Evolutionary conservation across 1,140 invertebrate genomes (phyloP), one percentile per base, ranked within the genome.

Genomic region (Leptoteleia sp.): DNA sequence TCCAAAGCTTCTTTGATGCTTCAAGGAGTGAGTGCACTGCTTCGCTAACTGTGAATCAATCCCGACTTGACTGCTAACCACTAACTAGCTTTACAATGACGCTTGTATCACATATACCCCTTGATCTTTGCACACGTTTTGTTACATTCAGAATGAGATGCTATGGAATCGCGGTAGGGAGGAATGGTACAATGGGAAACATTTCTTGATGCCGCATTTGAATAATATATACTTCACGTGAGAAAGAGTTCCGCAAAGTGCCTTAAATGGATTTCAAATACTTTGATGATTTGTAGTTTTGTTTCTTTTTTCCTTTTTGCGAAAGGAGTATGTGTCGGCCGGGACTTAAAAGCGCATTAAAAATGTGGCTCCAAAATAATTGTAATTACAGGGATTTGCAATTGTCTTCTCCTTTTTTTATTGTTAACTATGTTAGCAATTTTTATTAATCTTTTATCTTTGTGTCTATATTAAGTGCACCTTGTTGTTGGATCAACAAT

Each of bases 21-120:
- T 40, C 48, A 77, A 65, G 52, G 48, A 37, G 40, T 67, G 61
- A 62, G 70, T 78, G 55, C 55, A 70, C 59, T 75, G 52, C 65
- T 72, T 78, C 71, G 37, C 76, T 80, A 75, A 80, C 82, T 82
- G 70, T 80, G 80, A 84, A 84, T 85, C 81, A 84, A 84, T 83
- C 73, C 62, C 48, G 72, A 80, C 72, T 48, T 76, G 31, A 65
- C 73, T 81, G 65, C 48, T 75, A 83, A 79, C 77, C 77, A 73
- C 83, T 83, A 84, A 84, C 79, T 84, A 80, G 59, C 70, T 81
- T 80, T 55, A 79, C 59, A 73, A 71, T 65, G 72, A 76, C 68
- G 48, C 65, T 68, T 82, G 37, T 77, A 81, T 82, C 73, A 80
- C 16, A 50, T 47, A 48, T 59, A 65, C 31, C 29, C 12, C 65